phyloP scores from a whole-genome alignment of 2,888 invertebrate genomes.

The Drosophila borealis region DNA sequence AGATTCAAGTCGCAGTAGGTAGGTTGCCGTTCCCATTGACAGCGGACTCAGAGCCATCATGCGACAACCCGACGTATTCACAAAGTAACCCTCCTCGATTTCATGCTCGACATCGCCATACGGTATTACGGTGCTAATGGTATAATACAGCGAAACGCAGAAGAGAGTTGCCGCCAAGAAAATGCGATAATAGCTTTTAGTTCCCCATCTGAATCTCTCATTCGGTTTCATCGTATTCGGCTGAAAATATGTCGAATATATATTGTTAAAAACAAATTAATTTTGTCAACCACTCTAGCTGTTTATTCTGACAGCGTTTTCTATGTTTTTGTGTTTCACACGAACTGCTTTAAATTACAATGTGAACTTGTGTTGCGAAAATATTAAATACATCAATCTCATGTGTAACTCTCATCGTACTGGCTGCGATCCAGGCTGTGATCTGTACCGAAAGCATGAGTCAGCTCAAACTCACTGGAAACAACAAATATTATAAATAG shows the following conservation, averaged over 20 bases:
- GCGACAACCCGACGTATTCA: conserved; percentile 51
- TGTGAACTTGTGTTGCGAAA: conserved; percentile 4
- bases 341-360: not conserved
- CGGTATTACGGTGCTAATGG: not conserved
- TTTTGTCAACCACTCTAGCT: not conserved
- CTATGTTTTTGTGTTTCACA: not conserved
- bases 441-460: conserved; percentile 47
- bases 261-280: too few relatives aligned
- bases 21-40: not conserved
- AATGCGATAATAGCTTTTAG: not conserved
- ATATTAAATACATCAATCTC: not conserved
- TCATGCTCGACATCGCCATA: not conserved
- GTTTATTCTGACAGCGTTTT: conserved; percentile 1
- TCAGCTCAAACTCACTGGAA: conserved; percentile 33
- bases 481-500: conserved; percentile 24
- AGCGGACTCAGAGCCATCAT: conserved; percentile 30
- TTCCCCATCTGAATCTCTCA: not conserved
- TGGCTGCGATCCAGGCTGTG: conserved; percentile 38
- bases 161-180: conserved; percentile 6
- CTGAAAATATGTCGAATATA: not conserved
- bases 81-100: conserved; percentile 28
- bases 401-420: conserved; percentile 27
- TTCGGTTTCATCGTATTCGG: not conserved
- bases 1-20: not conserved
- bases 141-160: conserved; percentile 16